Percentiles rank a stretch among this genome's conserved stretches.
These are phyloP conservation scores for Lagodon rhomboides DNA, from an alignment of 2,797 vertebrate species.

Conservation along the genomic window DNA sequence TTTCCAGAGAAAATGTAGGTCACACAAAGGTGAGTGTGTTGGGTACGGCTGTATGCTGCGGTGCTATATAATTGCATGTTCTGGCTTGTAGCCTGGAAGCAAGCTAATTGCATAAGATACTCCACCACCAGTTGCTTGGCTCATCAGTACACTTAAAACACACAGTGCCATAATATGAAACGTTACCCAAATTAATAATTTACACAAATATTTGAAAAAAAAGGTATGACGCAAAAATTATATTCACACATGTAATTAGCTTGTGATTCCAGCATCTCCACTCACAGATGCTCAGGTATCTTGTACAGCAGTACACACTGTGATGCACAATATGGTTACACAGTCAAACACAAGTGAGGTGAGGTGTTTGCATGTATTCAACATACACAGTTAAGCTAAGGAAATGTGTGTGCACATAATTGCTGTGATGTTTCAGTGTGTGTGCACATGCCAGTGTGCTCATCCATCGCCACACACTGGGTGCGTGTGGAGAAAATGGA, in stretches of 20 bases:
- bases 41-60: conserved; percentile 22
- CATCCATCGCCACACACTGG: neutral
- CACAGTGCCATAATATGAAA: conserved; percentile 27
- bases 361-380: conserved; percentile 20
- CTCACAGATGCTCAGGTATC: conserved; percentile 21
- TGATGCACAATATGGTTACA: conserved; percentile 22
- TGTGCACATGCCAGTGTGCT: neutral
- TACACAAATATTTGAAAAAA: conserved; percentile 33
- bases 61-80: conserved; percentile 54
- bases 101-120: conserved; percentile 44
- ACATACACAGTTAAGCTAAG: conserved; percentile 8
- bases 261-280: conserved; percentile 32
- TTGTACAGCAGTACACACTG: neutral
- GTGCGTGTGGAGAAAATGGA: conserved; percentile 15
- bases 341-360: neutral
- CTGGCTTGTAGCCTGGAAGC: conserved; percentile 59
- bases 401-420: neutral
- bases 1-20: conserved; percentile 48
- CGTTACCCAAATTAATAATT: conserved; percentile 57
- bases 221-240: conserved; percentile 46
- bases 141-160: conserved; percentile 30
- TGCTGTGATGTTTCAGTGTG: neutral
- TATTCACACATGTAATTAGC: conserved; percentile 51
- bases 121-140: conserved; percentile 29
- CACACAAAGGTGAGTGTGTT: conserved; percentile 50